Evolutionary conservation across 2,797 vertebrate genomes (phyloP).

Genomic region (Lithobates sylvaticus): DNA sequence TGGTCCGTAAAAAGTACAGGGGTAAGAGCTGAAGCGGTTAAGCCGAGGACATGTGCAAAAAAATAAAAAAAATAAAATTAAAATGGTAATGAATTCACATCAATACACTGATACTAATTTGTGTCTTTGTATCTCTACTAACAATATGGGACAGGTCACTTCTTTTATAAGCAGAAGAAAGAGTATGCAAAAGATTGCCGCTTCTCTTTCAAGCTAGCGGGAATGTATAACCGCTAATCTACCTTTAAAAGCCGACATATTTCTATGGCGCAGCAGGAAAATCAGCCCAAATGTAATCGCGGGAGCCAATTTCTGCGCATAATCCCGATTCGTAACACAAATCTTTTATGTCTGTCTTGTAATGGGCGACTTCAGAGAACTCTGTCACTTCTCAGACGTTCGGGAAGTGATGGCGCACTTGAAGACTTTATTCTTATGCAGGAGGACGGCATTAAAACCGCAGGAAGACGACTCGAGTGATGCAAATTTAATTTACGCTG

Average conservation of each 20-base stretch:
- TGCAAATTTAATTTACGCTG: slow-evolving; percentile 58
- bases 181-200: not conserved
- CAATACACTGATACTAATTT: no score
- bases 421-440: slow-evolving; percentile 59
- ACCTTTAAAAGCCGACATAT: slow-evolving; percentile 45
- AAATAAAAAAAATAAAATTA: no score
- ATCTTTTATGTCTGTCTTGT: slow-evolving; percentile 60
- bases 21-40: no score
- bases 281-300: slow-evolving; percentile 35
- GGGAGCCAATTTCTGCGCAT: slow-evolving; percentile 46
- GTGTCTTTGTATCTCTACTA: not conserved
- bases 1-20: no score
- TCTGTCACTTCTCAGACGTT: slow-evolving; percentile 56
- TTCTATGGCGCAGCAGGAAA: slow-evolving; percentile 28
- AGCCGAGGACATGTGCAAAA: no score
- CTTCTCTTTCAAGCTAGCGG: not conserved
- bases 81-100: no score
- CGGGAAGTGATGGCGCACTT: slow-evolving; percentile 46
- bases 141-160: not conserved
- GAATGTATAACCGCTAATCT: slow-evolving; percentile 2
- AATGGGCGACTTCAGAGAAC: slow-evolving; percentile 58
- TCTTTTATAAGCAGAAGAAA: not conserved
- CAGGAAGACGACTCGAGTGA: slow-evolving; percentile 53
- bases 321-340: slow-evolving; percentile 56
- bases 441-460: slow-evolving; percentile 55